These are phyloP conservation scores for Halictus ligatus DNA, from an alignment of 2,888 invertebrate genomes.

Conservation along the genomic window DNA sequence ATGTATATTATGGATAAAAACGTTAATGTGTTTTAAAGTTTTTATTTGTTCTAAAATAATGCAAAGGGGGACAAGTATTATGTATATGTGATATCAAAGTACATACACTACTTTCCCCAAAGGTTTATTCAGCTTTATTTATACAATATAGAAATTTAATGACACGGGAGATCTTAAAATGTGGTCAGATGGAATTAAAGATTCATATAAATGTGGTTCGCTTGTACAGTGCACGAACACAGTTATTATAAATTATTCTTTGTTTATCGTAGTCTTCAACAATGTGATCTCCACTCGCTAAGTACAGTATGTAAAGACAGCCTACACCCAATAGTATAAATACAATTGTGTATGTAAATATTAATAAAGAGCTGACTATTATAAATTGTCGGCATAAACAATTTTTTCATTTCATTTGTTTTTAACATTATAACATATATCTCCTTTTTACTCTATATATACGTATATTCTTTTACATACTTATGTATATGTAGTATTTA, in stretches of 20 bases:
- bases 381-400: constrained; percentile 72
- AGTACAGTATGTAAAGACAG: constrained; percentile 80
- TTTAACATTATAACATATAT: constrained; percentile 71
- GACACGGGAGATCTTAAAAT: constrained; percentile 79
- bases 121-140: constrained; percentile 82
- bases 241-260: constrained; percentile 65
- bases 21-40: not conserved
- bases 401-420: constrained; percentile 59
- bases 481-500: constrained; percentile 73
- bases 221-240: constrained; percentile 67
- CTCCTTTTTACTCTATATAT: constrained; percentile 66
- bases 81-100: constrained; percentile 39
- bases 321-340: constrained; percentile 81
- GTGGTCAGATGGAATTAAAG: constrained; percentile 62
- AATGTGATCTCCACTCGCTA: constrained; percentile 77
- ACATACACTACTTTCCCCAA: constrained; percentile 76
- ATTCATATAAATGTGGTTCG: constrained; percentile 61
- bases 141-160: constrained; percentile 82
- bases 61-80: constrained; percentile 29
- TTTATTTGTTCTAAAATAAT: constrained; percentile 9
- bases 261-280: constrained; percentile 62
- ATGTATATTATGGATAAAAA: not conserved
- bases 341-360: constrained; percentile 76
- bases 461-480: constrained; percentile 57
- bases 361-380: constrained; percentile 76